A percentile compares a stretch with the other conserved stretches of the same genome.
Evolutionary conservation across 2,888 invertebrate genomes (phyloP).

Genomic region (Cantharis rustica): DNA sequence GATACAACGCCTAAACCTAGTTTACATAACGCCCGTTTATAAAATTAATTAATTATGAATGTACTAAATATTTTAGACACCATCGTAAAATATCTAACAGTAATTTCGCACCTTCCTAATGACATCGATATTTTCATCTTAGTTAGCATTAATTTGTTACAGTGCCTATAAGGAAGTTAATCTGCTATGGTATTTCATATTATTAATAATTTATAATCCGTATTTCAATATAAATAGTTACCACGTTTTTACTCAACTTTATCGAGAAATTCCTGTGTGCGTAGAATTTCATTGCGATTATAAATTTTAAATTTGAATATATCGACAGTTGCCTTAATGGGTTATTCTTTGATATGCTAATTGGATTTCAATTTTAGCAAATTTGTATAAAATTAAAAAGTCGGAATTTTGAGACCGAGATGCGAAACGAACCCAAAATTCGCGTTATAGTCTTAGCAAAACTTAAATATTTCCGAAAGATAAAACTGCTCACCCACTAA

Average conservation of each 20-base stretch:
- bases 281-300: background rate
- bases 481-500: background rate
- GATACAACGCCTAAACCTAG: background rate
- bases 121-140: background rate
- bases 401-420: background rate
- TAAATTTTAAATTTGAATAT: background rate
- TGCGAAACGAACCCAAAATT: too few relatives aligned
- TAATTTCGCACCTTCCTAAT: slow-evolving; percentile 4
- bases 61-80: slow-evolving; percentile 3
- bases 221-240: background rate
- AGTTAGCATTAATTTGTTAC: background rate
- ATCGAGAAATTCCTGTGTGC: background rate
- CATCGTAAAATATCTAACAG: background rate
- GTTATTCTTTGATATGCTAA: background rate
- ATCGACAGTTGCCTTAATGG: background rate
- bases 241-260: background rate
- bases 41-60: slow-evolving; percentile 1
- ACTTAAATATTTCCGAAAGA: too few relatives aligned
- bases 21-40: slow-evolving; percentile 1
- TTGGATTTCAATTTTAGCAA: background rate
- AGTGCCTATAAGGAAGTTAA: background rate
- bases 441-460: too few relatives aligned
- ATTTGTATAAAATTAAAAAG: background rate
- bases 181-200: background rate
- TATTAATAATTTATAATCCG: background rate